phyloP scores from a whole-genome alignment of 2,888 invertebrate species.

The Pheosia gnoma region DNA sequence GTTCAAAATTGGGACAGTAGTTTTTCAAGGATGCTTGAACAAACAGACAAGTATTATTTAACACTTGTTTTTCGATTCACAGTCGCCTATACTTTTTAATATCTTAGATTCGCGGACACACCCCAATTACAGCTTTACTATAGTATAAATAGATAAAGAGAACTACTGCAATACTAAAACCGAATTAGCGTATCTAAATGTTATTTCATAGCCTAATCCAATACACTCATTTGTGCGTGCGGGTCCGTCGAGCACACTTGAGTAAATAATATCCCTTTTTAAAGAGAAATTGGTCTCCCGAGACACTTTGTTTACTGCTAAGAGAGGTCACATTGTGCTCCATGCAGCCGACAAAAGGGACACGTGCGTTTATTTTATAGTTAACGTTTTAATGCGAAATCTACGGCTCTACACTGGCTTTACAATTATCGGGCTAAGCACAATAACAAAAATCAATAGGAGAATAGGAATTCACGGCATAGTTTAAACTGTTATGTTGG shows the following conservation, averaged over 20 bases:
- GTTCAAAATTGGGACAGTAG: no score
- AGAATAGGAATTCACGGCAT: slow-evolving; percentile 36
- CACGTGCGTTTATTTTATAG: slow-evolving; percentile 58
- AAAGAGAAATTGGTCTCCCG: slow-evolving; percentile 48
- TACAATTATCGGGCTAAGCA: slow-evolving; percentile 55
- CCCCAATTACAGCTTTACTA: slow-evolving; percentile 2
- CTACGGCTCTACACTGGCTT: slow-evolving; percentile 41
- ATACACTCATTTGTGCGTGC: slow-evolving; percentile 40
- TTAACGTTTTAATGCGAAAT: slow-evolving; percentile 65
- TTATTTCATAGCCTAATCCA: slow-evolving; percentile 37
- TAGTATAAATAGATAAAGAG: not conserved
- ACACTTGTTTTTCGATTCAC: no score
- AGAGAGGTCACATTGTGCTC: slow-evolving; percentile 52
- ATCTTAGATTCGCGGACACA: no score
- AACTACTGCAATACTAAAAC: slow-evolving; percentile 26
- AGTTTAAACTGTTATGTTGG: slow-evolving; percentile 32
- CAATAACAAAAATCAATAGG: slow-evolving; percentile 67
- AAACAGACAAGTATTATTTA: no score
- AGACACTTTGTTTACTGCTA: slow-evolving; percentile 45
- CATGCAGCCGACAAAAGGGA: slow-evolving; percentile 48
- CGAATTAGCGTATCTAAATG: slow-evolving; percentile 39
- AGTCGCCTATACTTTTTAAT: no score
- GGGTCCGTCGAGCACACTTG: slow-evolving; percentile 40
- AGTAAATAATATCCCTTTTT: slow-evolving; percentile 57
- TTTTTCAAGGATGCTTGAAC: no score